These are phyloP conservation scores for Keiferia lycopersicella DNA, from an alignment of 2,888 invertebrate species.

Conservation along the genomic window DNA sequence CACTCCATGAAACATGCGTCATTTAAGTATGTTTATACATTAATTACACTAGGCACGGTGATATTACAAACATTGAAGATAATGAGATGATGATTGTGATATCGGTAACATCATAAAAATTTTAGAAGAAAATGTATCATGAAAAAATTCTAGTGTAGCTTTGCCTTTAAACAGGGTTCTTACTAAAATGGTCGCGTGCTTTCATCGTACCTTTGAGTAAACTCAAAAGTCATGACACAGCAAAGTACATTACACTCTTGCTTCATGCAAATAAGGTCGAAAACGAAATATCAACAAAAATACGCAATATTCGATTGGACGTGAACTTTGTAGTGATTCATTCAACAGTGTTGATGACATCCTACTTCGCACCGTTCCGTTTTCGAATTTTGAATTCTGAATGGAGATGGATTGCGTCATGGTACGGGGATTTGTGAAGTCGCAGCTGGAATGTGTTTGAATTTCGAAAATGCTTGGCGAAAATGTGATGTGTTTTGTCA, in stretches of 20 bases:
- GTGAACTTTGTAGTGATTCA: constrained; percentile 56
- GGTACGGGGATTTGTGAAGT: constrained; percentile 7
- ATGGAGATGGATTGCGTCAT: constrained; percentile 20
- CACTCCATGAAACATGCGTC: too few relatives aligned
- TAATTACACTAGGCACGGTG: too few relatives aligned
- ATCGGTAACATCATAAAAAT: too few relatives aligned
- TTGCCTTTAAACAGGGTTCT: constrained; percentile 24
- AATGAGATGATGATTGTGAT: too few relatives aligned
- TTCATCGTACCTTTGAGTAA: constrained; percentile 10
- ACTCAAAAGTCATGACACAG: constrained; percentile 9
- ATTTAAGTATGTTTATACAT: too few relatives aligned
- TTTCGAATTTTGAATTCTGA: constrained; percentile 35
- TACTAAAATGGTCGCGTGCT: constrained; percentile 26
- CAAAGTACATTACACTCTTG: constrained; percentile 11
- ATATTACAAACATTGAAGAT: too few relatives aligned
- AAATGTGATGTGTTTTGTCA: background rate
- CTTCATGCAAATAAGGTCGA: background rate
- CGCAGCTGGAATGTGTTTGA: constrained; percentile 26
- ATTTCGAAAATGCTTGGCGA: too few relatives aligned
- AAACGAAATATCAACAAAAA: background rate
- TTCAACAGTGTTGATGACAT: constrained; percentile 51
- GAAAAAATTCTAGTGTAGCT: background rate
- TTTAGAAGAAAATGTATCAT: too few relatives aligned
- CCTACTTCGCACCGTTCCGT: constrained; percentile 44
- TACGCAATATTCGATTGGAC: constrained; percentile 21